Conservation (phyloP, 2,797 vertebrate genomes). For the Sandelia bainsii region DNA sequence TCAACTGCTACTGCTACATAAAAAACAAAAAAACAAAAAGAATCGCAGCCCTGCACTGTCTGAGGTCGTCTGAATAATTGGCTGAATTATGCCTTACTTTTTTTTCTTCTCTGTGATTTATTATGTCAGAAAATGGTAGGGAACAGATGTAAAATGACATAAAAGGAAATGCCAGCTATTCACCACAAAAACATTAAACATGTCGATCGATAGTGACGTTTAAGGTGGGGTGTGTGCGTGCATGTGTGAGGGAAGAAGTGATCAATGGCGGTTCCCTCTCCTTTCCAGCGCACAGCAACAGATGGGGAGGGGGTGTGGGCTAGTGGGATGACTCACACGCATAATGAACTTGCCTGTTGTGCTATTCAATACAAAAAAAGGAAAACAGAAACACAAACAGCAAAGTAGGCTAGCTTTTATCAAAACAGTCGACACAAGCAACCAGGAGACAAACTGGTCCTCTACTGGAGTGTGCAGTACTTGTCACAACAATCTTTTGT, state of each 20-base stretch:
- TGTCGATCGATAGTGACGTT: conserved; percentile 83
- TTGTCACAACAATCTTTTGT: conserved; percentile 66
- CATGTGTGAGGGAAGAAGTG: conserved; percentile 86
- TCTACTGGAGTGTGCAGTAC: conserved; percentile 57
- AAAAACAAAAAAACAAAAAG: conserved; percentile 16
- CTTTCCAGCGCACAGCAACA: conserved; percentile 86
- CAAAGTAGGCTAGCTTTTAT: conserved; percentile 77
- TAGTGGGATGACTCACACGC: conserved; percentile 88
- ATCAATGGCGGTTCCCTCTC: conserved; percentile 88
- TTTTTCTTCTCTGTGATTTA: conserved; percentile 44
- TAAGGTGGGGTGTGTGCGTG: conserved; percentile 84
- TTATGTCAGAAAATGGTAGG: conserved; percentile 57
- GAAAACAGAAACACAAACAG: conserved; percentile 78
- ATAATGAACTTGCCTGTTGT: conserved; percentile 87
- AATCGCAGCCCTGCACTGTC: conserved; percentile 18
- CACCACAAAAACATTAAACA: conserved; percentile 82
- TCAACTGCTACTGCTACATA: conserved; percentile 15
- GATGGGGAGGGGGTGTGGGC: conserved; percentile 87
- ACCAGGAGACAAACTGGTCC: conserved; percentile 64
- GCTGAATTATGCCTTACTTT: conserved; percentile 41
- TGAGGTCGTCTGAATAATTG: conserved; percentile 47
- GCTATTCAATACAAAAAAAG: conserved; percentile 85
- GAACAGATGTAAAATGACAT: conserved; percentile 73
- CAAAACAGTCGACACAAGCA: conserved; percentile 66
- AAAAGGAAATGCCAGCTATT: conserved; percentile 79